Evolutionary conservation across 1,140 invertebrate species (phyloP), one percentile per base, ranked within the genome.

Genomic region (Brachionus koreanus): DNA sequence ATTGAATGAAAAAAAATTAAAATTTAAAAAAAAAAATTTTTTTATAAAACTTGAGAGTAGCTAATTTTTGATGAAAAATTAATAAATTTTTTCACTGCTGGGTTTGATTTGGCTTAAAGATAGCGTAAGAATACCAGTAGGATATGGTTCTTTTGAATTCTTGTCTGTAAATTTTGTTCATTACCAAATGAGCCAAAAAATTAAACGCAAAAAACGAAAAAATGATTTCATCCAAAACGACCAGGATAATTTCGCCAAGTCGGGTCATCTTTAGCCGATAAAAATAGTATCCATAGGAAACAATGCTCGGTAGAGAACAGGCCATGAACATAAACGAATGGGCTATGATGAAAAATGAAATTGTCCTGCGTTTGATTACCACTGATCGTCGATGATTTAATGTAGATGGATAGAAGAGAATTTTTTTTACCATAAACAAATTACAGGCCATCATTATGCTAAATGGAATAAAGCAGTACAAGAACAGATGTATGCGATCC

Each of bases 121-220:
- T 5, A 19, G 6, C 7, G 16, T 69, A 69, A 4, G 65, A 69
- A 16, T 69, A 37, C 65, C 65, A 69, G 7, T 37, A 69, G 3
- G 65, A 74, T 9, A 74, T 74, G 1, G 42, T 46, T 74, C 19
- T 74, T 25, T 25, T 25, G 9, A 74, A 74, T 74, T 74, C 69
- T 7, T 43, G 7, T 12, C 39, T 7, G 43, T 74, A 74, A 29
- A 74, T 74, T 46, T 74, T 74, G 25, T 74, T 74, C 16, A 74
- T 74, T n/a, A 43, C 16, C 25, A 74, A 74, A 46, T 74, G 69
- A 6, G 42, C 19, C 33, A 74, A 13, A 74, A 74, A 74, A 46
- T 74, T 74, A n/a, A 74, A 74, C n/a, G 69, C 69, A 46, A 74
- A 46, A 46, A 74, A 74, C 7, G 39, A 46, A 46, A 74, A 74